Conservation (phyloP, 2,797 vertebrate species). For the Gila robusta region DNA sequence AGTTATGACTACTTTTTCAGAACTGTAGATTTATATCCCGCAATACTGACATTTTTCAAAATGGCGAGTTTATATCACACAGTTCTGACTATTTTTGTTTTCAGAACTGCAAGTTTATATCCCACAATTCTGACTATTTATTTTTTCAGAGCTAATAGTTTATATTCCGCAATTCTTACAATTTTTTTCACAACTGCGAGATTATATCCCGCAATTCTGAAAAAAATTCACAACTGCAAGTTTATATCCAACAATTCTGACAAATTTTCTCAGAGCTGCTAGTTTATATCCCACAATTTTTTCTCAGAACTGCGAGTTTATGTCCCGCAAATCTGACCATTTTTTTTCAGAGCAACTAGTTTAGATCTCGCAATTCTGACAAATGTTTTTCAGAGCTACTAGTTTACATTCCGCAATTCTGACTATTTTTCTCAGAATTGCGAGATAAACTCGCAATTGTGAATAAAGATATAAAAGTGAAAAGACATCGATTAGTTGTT, state of each 20-base stretch:
- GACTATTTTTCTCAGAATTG: neutral
- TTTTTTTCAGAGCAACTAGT: neutral
- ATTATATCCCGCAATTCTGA: neutral
- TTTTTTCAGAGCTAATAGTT: neutral
- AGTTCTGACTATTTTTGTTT: neutral
- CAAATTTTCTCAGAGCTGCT: neutral
- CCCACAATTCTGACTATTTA: fast-evolving
- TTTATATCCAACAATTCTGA: neutral
- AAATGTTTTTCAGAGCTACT: fast-evolving
- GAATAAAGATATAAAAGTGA: neutral
- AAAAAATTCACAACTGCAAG: no score
- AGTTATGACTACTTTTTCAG: no score
- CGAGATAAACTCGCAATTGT: neutral
- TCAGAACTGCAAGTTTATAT: no score
- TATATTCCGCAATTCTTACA: neutral
- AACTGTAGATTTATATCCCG: no score
- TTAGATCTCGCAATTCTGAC: neutral
- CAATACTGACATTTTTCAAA: neutral
- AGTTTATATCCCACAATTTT: neutral
- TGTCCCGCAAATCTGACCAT: fast-evolving
- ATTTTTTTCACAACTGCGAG: neutral
- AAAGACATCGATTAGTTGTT: neutral
- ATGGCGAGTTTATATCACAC: fast-evolving
- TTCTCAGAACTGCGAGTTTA: fast-evolving
- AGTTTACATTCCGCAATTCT: neutral